A percentile compares a stretch with the other conserved stretches of the same genome.
These are phyloP conservation scores for Pachyrhynchus sulphureomaculatus DNA, from an alignment of 1,140 invertebrate species.

Conservation along the genomic window DNA sequence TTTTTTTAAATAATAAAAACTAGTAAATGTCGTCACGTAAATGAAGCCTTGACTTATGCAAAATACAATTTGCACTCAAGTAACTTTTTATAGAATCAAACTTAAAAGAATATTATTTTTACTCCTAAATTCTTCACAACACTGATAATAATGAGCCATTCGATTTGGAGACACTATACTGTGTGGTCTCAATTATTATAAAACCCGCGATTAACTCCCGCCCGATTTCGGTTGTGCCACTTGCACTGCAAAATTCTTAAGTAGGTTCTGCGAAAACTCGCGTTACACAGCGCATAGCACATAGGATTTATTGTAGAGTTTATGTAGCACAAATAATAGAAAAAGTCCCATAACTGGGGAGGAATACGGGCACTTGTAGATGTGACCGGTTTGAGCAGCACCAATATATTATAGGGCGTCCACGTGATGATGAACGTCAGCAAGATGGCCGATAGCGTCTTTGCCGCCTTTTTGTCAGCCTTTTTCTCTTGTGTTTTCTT, in stretches of 20 bases:
- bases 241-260: constrained; percentile 94
- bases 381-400: constrained; percentile 83
- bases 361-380: constrained; percentile 82
- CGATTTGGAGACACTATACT: not conserved
- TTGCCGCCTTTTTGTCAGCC: constrained; percentile 97
- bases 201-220: constrained; percentile 74
- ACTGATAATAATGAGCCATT: too few relatives aligned
- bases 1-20: too few relatives aligned
- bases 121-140: too few relatives aligned
- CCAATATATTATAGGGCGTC: constrained; percentile 98
- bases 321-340: constrained; percentile 99
- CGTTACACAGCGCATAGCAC: constrained; percentile 97
- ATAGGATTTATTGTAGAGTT: constrained; percentile 98
- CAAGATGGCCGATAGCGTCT: constrained; percentile 95
- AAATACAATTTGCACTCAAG: too few relatives aligned
- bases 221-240: constrained; percentile 84
- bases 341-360: constrained; percentile 86
- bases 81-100: too few relatives aligned
- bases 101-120: too few relatives aligned
- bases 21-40: too few relatives aligned
- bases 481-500: constrained; percentile 94
- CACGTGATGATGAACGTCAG: constrained; percentile 98
- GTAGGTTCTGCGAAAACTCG: constrained; percentile 94
- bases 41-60: too few relatives aligned
- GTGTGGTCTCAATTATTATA: constrained; percentile 58